Base-by-base conservation (phyloP, 2,113 vertebrate genomes). In the Ictalurus furcatus region DNA sequence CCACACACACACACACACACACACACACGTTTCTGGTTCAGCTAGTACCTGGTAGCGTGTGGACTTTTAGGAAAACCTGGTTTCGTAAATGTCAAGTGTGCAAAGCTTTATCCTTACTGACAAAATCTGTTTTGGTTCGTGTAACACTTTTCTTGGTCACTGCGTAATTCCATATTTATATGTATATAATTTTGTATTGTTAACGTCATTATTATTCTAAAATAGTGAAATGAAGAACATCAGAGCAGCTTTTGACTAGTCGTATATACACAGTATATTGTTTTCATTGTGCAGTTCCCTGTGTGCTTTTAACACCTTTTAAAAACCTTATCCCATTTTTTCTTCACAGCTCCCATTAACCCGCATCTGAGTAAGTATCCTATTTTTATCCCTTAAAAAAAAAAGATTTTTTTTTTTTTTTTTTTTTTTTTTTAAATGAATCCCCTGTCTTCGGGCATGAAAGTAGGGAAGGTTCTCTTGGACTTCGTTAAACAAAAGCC, bases 311-410 rank as follows among this genome's bases (percentile, higher is more conserved):
- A 84, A 84, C n/a, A 56, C 21, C 67, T 56, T 16, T 86, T 90
- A 92, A 94, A 52, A 19, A 87, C 73, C 90, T 30, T 93, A 85
- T 88, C 90, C n/a, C 21, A 34, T n/a, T 86, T 86, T 89, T 59
- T 86, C 59, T 67, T 92, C 94, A 87, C 96, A 97, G 96, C 95
- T 91, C 96, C 96, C 90, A 95, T 96, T 90, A 97, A 96, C 94
- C 96, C 96, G 92, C 96, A 96, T 92, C 95, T 97, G 90, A 94
- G 96, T 97, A 95, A 97, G 96, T 96, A 95, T 92, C 67, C 65
- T 58, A 13, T 3, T 56, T 80, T 61, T 52, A 21, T 30, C 13
- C 59, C 40, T 63, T 78, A 48, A 48, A 48, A 48, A 40, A 40
- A 6, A 48, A 7, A 48, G 44, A 71, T 44, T 65, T 56, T 52